Evolutionary conservation across 2,797 vertebrate genomes (phyloP), one percentile per base, ranked within the genome.

Genomic region (Acanthis flammea): DNA sequence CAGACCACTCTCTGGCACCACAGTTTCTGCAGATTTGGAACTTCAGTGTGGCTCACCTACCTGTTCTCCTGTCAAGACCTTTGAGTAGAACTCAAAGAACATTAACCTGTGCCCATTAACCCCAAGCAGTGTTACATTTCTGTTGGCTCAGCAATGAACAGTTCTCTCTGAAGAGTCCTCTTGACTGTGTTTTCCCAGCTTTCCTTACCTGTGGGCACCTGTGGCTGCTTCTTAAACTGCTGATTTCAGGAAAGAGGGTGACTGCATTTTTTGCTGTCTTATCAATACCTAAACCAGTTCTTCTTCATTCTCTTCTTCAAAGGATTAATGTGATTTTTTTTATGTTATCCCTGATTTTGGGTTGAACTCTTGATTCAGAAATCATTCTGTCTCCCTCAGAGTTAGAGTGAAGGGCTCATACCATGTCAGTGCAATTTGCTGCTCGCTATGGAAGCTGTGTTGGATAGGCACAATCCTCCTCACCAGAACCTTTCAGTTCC

Each of bases 91-190:
- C 37, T 79, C 58, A 30, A 58, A 77, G 41, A 75, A 41, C 50
- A 31, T 28, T 48, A 17, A 19, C 12, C 27, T 0, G 0, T 67
- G 21, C 10, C 33, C 10, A 3, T 76, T 72, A 63, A 55, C 13
- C 31, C 37, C 28, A 48, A 54, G 39, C 3, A 4, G 1, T 21
- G 12, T 53, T 61, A 31, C 2, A 25, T 58, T 77, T 62, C 65
- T 77, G 2, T 71, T 88, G 48, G 23, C 25, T 86, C 47, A 58
- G 22, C 0, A 4, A 8, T 57, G 41, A 88, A 17, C 14, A 19
- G 4, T 30, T 53, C 21, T 80, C 39, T 48, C 25, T 72, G 60
- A 61, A 61, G 33, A 61, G 5, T 58, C 19, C 18, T 70, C 63
- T 62, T 35, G 33, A 35, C 55, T 57, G n/a, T 35, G 33, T 35